Evolutionary conservation across 2,113 vertebrate genomes (phyloP), one percentile per base, ranked within the genome.

Genomic region (Talpa occidentalis): DNA sequence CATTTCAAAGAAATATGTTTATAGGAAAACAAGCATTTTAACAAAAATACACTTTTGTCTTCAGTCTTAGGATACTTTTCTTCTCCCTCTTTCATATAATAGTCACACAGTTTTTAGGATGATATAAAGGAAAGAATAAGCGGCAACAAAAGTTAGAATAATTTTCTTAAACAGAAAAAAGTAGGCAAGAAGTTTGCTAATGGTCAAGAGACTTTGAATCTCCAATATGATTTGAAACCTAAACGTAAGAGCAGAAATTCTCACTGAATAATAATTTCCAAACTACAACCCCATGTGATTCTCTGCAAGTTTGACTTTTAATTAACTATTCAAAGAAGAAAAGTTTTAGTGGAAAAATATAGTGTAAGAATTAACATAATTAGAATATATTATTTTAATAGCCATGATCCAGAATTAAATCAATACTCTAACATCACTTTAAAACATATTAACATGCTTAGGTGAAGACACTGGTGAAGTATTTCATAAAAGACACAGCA

Each of bases 291-390:
- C 54, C n/a, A 22, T 66, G n/a, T 59, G 54, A 90, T 88, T 82
- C 64, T 78, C 84, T 84, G 56, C 52, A 60, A 88, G 22, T 88
- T 62, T 93, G 83, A 76, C 37, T 64, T 44, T 80, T 26, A 78
- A 64, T 17, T 77, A 24, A 72, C 14, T 77, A 47, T 72, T 76
- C 70, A 60, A 32, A 78, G 56, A 40, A 93, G 40, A 30, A 89
- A 93, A 32, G 7, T 70, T 81, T 74, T 70, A 81, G 35, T 59
- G 56, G 19, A 15, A 37, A 85, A 85, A 69, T 83, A 62, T 47
- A 67, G 30, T 62, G 2, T 88, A 67, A n/a, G 0, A 91, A 69
- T 80, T 70, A 94, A 49, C 72, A 52, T 15, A 37, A 59, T 30
- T 42, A 86, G 22, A n/a, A 60, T 66, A 66, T 60, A 30, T 49